Percentiles rank a stretch among this genome's conserved stretches.
phyloP scores from a whole-genome alignment of 2,113 vertebrate genomes.

The Bujurquina vittata region DNA sequence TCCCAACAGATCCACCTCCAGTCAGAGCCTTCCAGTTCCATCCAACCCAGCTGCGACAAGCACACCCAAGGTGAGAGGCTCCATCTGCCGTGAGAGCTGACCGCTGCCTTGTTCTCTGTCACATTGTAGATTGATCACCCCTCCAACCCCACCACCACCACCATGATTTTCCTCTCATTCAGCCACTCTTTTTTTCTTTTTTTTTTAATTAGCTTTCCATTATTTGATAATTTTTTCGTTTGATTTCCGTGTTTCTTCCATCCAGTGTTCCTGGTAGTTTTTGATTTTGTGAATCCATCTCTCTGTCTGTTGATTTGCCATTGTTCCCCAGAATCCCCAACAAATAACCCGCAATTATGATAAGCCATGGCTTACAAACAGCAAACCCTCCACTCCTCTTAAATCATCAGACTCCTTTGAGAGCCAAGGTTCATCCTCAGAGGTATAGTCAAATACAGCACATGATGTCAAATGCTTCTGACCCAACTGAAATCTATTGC shows the following conservation, averaged over 20 bases:
- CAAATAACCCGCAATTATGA: conserved; percentile 99
- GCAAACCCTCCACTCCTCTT: conserved; percentile 96
- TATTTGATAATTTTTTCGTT: conserved; percentile 19
- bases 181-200: neutral
- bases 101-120: neutral
- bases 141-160: neutral
- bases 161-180: conserved; percentile 11
- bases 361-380: conserved; percentile 99
- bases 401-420: conserved; percentile 95
- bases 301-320: conserved; percentile 88
- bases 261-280: conserved; percentile 64
- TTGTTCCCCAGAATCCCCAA: conserved; percentile 98
- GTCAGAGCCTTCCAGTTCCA: conserved; percentile 86
- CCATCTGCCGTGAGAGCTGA: neutral
- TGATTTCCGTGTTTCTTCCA: conserved; percentile 29
- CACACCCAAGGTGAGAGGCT: conserved; percentile 87
- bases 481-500: conserved; percentile 66
- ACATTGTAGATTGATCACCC: conserved; percentile 2
- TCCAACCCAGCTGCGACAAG: conserved; percentile 67
- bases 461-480: conserved; percentile 38
- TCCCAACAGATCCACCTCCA: conserved; percentile 94
- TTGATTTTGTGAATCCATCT: conserved; percentile 79
- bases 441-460: conserved; percentile 88
- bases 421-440: conserved; percentile 91
- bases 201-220: neutral